Percentiles rank a stretch among this genome's conserved stretches.
These are phyloP conservation scores for Sinodicranocentrus sp. DNA, from an alignment of 2,888 invertebrate genomes.

Conservation along the genomic window DNA sequence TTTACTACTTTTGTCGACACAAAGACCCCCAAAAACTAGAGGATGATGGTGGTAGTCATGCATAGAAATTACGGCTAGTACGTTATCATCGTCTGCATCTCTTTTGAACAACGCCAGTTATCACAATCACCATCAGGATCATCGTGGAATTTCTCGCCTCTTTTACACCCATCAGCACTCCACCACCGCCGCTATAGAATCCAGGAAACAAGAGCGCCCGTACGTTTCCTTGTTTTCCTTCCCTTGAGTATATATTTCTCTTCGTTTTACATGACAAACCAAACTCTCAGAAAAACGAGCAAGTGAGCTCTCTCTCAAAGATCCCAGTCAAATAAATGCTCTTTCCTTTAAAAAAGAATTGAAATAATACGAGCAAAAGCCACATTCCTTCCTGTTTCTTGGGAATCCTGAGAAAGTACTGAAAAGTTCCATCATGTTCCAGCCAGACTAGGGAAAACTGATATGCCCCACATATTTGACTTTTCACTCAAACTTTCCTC, in stretches of 20 bases:
- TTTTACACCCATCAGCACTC: slow-evolving; percentile 30
- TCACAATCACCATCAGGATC: slow-evolving; percentile 61
- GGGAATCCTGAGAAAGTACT: neutral
- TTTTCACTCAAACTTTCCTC: too few relatives aligned
- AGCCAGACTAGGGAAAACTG: too few relatives aligned
- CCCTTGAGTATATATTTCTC: slow-evolving; percentile 66
- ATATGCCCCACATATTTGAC: too few relatives aligned
- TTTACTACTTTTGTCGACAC: slow-evolving; percentile 16
- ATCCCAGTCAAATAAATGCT: slow-evolving; percentile 52
- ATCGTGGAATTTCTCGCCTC: slow-evolving; percentile 60
- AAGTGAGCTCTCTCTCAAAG: too few relatives aligned
- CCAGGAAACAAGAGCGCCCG: too few relatives aligned
- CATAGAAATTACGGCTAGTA: slow-evolving; percentile 48
- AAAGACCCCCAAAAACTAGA: too few relatives aligned
- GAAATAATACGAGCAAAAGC: slow-evolving; percentile 55
- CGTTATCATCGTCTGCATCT: slow-evolving; percentile 19
- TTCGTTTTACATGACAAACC: slow-evolving; percentile 41
- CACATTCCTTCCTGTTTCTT: slow-evolving; percentile 50
- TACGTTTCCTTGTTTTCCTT: slow-evolving; percentile 54
- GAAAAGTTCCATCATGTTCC: too few relatives aligned
- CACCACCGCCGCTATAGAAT: slow-evolving; percentile 44
- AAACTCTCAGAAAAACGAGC: slow-evolving; percentile 10
- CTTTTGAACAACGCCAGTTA: slow-evolving; percentile 34
- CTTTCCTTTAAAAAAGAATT: slow-evolving; percentile 44
- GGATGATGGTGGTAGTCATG: slow-evolving; percentile 44